Conservation (phyloP, 2,797 vertebrate genomes). For the Acipenser oxyrinchus region DNA sequence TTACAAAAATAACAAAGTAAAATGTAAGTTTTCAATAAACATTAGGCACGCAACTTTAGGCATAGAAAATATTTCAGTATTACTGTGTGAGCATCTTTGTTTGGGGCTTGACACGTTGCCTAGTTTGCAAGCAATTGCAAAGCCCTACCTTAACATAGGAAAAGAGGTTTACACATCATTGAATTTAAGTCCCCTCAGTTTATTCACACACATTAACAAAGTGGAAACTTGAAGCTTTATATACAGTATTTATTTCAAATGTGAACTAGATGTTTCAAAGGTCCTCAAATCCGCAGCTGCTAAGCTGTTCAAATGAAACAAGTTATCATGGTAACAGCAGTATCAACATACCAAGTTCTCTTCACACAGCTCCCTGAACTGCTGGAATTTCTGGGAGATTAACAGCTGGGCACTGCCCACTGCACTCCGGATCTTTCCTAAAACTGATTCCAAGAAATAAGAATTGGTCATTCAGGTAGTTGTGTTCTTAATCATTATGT, state of each 20-base stretch:
- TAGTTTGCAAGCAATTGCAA: too few relatives aligned
- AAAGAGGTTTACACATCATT: background rate
- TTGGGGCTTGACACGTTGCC: too few relatives aligned
- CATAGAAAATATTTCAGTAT: too few relatives aligned
- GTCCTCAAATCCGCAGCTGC: background rate
- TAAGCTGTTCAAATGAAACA: background rate
- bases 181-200: background rate
- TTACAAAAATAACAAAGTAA: background rate
- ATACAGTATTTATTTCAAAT: background rate
- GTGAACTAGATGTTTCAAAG: background rate
- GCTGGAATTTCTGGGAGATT: conserved; percentile 98
- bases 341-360: conserved; percentile 87
- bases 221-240: background rate
- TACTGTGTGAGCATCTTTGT: too few relatives aligned
- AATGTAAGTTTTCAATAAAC: too few relatives aligned
- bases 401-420: conserved; percentile 93
- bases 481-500: too few relatives aligned
- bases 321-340: conserved; percentile 11
- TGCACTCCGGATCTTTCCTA: conserved; percentile 90
- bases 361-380: conserved; percentile 95
- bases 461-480: conserved; percentile 15
- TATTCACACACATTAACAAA: too few relatives aligned
- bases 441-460: conserved; percentile 63
- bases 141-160: background rate
- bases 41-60: too few relatives aligned